These are phyloP conservation scores for Lynx canadensis DNA, from an alignment of 2,113 vertebrate genomes.

Conservation along the genomic window DNA sequence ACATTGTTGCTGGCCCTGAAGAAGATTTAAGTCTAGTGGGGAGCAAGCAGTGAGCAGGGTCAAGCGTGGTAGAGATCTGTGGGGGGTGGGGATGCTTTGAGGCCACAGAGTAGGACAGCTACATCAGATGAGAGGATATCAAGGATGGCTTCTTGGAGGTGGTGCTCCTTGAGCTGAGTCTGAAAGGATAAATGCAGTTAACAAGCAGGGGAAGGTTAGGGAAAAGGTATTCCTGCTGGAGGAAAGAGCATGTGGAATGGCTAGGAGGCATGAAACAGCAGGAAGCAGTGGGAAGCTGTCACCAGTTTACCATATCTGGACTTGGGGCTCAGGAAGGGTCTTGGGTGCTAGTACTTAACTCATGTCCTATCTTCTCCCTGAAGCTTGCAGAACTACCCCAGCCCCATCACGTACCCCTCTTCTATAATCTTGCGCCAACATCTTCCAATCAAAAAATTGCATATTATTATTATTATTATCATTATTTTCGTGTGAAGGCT, in stretches of 20 bases:
- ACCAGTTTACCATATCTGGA: not conserved
- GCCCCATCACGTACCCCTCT: accelerated
- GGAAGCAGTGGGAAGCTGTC: too few species aligned
- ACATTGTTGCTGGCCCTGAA: not conserved
- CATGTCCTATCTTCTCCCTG: not conserved
- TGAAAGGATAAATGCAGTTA: not conserved
- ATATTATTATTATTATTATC: not conserved
- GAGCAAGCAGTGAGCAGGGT: not conserved
- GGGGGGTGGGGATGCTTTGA: not conserved
- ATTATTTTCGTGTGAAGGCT: not conserved
- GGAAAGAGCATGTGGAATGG: not conserved
- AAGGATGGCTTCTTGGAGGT: not conserved
- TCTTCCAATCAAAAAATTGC: not conserved
- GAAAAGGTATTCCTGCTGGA: not conserved
- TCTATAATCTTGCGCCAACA: not conserved
- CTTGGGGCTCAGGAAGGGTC: not conserved
- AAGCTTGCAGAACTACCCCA: not conserved
- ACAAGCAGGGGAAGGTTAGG: not conserved
- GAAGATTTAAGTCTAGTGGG: not conserved
- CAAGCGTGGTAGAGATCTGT: not conserved
- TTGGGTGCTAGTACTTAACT: not conserved
- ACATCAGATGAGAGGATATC: not conserved
- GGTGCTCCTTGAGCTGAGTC: not conserved
- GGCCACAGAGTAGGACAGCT: not conserved
- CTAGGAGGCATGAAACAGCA: not conserved